phyloP scores from a whole-genome alignment of 2,888 invertebrate species.

The Acanthoscelides obtectus region DNA sequence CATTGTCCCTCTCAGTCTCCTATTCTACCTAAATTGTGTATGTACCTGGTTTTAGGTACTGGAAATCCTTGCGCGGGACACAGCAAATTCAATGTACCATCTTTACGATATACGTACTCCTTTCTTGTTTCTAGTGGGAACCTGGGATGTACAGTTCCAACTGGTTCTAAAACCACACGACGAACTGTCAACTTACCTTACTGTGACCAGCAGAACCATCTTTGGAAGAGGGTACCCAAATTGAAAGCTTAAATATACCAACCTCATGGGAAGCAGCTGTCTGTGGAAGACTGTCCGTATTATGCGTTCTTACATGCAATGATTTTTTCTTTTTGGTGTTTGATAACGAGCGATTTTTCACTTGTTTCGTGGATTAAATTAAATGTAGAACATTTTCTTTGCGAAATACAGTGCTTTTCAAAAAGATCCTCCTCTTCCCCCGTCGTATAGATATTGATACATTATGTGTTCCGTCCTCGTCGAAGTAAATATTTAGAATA shows the following conservation, averaged over 20 bases:
- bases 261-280: background rate
- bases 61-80: conserved; percentile 70
- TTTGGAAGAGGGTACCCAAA: background rate
- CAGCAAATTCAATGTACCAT: conserved; percentile 49
- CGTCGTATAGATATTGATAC: no score
- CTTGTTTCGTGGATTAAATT: no score
- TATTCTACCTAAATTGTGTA: background rate
- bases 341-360: no score
- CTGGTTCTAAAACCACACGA: conserved; percentile 46
- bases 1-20: no score
- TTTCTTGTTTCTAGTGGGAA: conserved; percentile 67
- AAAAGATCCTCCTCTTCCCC: no score
- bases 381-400: no score
- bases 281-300: background rate
- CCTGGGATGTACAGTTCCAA: conserved; percentile 58
- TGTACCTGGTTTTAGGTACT: conserved; percentile 63
- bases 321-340: background rate
- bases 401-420: no score
- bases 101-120: conserved; percentile 51
- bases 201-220: background rate
- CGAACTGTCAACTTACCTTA: background rate
- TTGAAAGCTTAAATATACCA: background rate
- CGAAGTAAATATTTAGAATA: no score
- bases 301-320: background rate
- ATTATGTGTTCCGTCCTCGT: no score